Evolutionary conservation across 2,888 invertebrate genomes (phyloP).

Genomic region (Leucozona laternaria): DNA sequence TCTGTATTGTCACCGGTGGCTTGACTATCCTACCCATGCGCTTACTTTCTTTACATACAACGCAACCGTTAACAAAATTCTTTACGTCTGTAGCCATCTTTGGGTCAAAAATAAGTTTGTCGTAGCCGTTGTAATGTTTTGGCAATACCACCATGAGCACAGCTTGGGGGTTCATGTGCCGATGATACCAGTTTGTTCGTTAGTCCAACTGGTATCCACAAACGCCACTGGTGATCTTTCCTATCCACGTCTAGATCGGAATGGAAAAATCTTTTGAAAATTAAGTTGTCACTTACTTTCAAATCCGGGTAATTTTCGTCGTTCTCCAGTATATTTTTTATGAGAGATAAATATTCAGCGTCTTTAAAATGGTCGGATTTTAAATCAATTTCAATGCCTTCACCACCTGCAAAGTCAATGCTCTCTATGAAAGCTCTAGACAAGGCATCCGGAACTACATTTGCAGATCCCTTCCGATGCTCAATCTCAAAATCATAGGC

Average conservation of each 20-base stretch:
- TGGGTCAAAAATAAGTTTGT: slow-evolving; percentile 70
- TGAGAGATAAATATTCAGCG: not conserved
- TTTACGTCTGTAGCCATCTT: slow-evolving; percentile 47
- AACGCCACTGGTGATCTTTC: not conserved
- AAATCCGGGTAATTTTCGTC: not conserved
- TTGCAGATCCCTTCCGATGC: slow-evolving; percentile 77
- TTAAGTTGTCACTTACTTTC: slow-evolving; percentile 24
- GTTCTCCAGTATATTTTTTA: not conserved
- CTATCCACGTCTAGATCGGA: slow-evolving; percentile 2
- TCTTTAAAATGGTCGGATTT: not conserved
- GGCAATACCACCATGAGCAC: slow-evolving; percentile 40
- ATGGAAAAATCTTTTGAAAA: slow-evolving; percentile 36
- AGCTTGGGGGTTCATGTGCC: slow-evolving; percentile 1
- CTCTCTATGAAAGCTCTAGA: slow-evolving; percentile 37
- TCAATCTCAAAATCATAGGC: slow-evolving; percentile 5
- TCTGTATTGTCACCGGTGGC: slow-evolving; percentile 3
- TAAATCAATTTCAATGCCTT: not conserved
- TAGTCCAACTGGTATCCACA: slow-evolving; percentile 22
- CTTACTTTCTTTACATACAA: slow-evolving; percentile 26
- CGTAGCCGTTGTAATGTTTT: slow-evolving; percentile 43
- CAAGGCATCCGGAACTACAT: slow-evolving; percentile 73
- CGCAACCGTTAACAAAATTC: slow-evolving; percentile 14
- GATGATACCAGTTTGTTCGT: not conserved
- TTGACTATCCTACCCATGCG: not conserved
- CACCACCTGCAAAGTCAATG: not conserved